These are phyloP conservation scores for Notolabrus celidotus DNA, from an alignment of 2,797 vertebrate species.

Conservation along the genomic window DNA sequence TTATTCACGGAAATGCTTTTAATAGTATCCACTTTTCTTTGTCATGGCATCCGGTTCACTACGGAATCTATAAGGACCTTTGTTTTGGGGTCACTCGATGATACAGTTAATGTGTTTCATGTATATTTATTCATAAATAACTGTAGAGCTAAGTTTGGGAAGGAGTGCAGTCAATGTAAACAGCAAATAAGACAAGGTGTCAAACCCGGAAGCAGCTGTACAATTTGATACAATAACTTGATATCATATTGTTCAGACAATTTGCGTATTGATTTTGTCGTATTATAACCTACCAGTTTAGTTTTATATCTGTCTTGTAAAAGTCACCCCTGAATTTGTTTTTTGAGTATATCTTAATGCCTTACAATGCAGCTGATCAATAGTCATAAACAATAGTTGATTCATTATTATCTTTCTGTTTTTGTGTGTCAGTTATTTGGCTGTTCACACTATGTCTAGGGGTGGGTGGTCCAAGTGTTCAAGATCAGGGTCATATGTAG, in stretches of 20 bases:
- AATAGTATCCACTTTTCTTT: conserved; percentile 14
- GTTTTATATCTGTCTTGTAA: neutral
- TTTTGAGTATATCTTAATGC: conserved; percentile 9
- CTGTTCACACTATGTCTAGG: conserved; percentile 74
- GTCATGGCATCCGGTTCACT: neutral
- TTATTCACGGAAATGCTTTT: neutral
- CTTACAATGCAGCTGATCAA: neutral
- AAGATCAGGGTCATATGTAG: conserved; percentile 31
- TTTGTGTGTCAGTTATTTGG: conserved; percentile 27
- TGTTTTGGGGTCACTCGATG: neutral
- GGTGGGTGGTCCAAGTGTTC: conserved; percentile 64
- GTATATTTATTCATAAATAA: neutral
- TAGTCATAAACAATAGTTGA: neutral
- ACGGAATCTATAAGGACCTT: neutral
- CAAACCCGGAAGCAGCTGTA: conserved; percentile 49
- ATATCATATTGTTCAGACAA: neutral
- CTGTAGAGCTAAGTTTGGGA: neutral
- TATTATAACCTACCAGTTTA: no score
- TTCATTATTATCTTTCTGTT: neutral
- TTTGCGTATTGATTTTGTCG: neutral
- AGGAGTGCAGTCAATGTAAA: conserved; percentile 14
- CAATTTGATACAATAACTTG: neutral
- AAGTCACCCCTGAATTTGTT: neutral
- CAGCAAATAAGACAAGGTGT: neutral
- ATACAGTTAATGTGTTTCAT: neutral